A percentile compares a stretch with the other conserved stretches of the same genome.
Conservation (phyloP, 2,888 invertebrate genomes). For the Polylopha cassiicola region DNA sequence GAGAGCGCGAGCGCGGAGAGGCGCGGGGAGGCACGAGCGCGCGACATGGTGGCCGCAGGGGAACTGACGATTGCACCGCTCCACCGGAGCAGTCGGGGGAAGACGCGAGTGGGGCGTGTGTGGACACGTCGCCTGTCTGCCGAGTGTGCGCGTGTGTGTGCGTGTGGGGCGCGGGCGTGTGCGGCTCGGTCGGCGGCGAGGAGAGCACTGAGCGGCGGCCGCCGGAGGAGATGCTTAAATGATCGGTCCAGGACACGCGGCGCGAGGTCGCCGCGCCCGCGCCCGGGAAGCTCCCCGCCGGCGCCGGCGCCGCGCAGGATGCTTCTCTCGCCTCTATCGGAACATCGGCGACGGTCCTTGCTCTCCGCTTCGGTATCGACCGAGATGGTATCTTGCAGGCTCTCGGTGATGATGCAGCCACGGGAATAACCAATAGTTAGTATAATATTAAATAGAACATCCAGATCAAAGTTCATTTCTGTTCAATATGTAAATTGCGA, state of each 20-base stretch:
- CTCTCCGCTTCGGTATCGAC: too few relatives aligned
- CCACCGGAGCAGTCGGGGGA: conserved; percentile 4
- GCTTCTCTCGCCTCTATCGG: too few relatives aligned
- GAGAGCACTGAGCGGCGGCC: conserved; percentile 1
- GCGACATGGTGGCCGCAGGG: conserved; percentile 33
- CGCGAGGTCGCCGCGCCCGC: not conserved
- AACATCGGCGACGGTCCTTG: too few relatives aligned
- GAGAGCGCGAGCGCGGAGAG: conserved; percentile 29
- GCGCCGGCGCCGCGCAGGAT: too few relatives aligned
- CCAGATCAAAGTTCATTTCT: too few relatives aligned
- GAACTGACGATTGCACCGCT: conserved; percentile 26
- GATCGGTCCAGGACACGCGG: too few relatives aligned
- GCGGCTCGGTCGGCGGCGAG: conserved; percentile 11
- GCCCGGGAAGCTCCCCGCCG: not conserved
- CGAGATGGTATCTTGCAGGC: too few relatives aligned
- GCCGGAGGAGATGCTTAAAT: too few relatives aligned
- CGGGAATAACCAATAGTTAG: too few relatives aligned
- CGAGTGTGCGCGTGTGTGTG: conserved; percentile 12
- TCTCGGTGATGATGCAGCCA: too few relatives aligned
- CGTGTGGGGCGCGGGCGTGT: conserved; percentile 9
- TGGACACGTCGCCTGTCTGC: not conserved
- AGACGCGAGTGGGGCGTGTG: conserved; percentile 2
- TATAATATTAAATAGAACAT: too few relatives aligned
- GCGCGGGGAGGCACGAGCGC: conserved; percentile 26
- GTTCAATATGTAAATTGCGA: too few relatives aligned